Evolutionary conservation across 1,140 invertebrate genomes (phyloP).

Genomic region (roundworm (Caenorhabditis elegans)): WBcel235 BX284606.5:6740001-6740500

Average conservation of each 20-base stretch:
- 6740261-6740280: slow-evolving; percentile 8
- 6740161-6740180: slow-evolving; percentile 1
- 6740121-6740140: not conserved
- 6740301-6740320: too few species aligned
- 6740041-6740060: not conserved
- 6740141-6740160: not conserved
- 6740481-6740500: slow-evolving; percentile 24
- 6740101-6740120: not conserved
- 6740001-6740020: slow-evolving; percentile 11
- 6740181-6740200: not conserved
- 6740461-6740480: not conserved
- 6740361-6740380: not conserved
- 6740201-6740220: not conserved
- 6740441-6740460: not conserved
- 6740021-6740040: not conserved
- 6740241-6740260: not conserved
- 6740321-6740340: too few species aligned
- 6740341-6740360: not conserved
- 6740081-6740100: slow-evolving; percentile 6
- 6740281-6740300: not conserved
- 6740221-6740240: not conserved
- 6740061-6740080: not conserved
- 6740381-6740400: not conserved
- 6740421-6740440: not conserved
- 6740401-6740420: slow-evolving; percentile 27